These are phyloP conservation scores for Otocyon megalotis DNA, from an alignment of 2,113 vertebrate species.

Conservation along the genomic window DNA sequence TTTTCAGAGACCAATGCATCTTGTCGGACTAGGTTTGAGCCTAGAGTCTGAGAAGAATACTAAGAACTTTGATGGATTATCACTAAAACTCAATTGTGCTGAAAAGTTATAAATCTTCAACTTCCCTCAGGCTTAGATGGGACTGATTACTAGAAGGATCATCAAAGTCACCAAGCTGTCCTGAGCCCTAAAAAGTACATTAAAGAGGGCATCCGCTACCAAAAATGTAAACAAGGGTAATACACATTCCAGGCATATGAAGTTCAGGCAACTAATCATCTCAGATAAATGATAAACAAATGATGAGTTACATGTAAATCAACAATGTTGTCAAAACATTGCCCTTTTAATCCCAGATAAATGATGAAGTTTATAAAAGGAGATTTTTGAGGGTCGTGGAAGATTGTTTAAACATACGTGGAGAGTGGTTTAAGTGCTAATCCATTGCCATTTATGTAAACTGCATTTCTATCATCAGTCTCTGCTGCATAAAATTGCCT, in stretches of 20 bases:
- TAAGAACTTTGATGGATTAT: conserved; percentile 75
- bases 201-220: conserved; percentile 79
- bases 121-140: conserved; percentile 71
- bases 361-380: conserved; percentile 87
- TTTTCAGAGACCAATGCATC: conserved; percentile 68
- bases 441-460: conserved; percentile 83
- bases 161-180: conserved; percentile 80
- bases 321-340: conserved; percentile 88
- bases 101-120: conserved; percentile 80
- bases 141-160: conserved; percentile 76
- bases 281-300: conserved; percentile 86
- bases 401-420: conserved; percentile 85
- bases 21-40: conserved; percentile 15
- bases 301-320: conserved; percentile 85
- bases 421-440: conserved; percentile 84
- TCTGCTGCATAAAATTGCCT: conserved; percentile 74
- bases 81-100: conserved; percentile 77
- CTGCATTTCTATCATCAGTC: conserved; percentile 78
- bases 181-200: conserved; percentile 73
- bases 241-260: conserved; percentile 79
- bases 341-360: conserved; percentile 87
- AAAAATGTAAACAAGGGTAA: conserved; percentile 81
- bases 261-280: conserved; percentile 82
- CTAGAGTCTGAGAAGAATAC: conserved; percentile 77
- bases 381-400: conserved; percentile 83